phyloP scores from a whole-genome alignment of 2,113 vertebrate genomes.

The Rhizomys pruinosus region DNA sequence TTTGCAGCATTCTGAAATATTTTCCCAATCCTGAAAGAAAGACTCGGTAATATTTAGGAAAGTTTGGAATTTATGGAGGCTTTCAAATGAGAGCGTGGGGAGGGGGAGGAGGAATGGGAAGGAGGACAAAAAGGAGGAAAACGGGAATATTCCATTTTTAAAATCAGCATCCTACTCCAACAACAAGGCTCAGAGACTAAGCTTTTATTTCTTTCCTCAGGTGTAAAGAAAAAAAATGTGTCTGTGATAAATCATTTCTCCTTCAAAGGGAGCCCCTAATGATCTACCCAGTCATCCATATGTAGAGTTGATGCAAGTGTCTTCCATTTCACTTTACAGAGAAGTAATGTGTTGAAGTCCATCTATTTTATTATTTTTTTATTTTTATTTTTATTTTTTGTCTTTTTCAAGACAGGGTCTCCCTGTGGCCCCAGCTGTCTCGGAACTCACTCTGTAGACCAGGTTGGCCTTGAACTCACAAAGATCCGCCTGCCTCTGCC shows the following conservation, averaged over 20 bases:
- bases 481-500: too few relatives aligned
- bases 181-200: not conserved
- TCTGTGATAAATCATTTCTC: not conserved
- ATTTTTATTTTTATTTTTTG: too few relatives aligned
- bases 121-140: not conserved
- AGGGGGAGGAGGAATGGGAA: not conserved
- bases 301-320: not conserved
- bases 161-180: not conserved
- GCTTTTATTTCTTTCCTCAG: conserved; percentile 32
- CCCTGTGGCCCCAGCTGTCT: too few relatives aligned
- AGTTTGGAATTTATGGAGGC: conserved; percentile 20
- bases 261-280: not conserved
- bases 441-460: too few relatives aligned
- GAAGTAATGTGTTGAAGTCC: not conserved
- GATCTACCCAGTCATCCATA: not conserved
- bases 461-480: too few relatives aligned
- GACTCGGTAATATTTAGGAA: not conserved
- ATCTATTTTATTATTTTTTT: not conserved
- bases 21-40: conserved; percentile 31
- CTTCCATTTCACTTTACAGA: not conserved
- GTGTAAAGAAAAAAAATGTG: not conserved
- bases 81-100: not conserved
- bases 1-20: conserved; percentile 32
- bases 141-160: not conserved
- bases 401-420: too few relatives aligned